A percentile compares a stretch with the other conserved stretches of the same genome.
These are phyloP conservation scores for Amblyornis subalaris DNA, from an alignment of 2,113 vertebrate species.

Conservation along the genomic window DNA sequence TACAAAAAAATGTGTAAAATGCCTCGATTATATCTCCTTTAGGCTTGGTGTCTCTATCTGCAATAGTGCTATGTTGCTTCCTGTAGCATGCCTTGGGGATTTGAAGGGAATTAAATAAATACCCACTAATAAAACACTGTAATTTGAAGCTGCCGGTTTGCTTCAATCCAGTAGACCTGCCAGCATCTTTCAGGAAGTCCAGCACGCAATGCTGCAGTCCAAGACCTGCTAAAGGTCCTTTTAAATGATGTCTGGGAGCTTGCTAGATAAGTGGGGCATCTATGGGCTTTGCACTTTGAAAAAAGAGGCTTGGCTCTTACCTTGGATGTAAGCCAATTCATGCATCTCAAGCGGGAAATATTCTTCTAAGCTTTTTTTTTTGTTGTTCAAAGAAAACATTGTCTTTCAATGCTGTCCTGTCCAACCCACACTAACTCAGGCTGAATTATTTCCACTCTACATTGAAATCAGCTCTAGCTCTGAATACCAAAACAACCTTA, in stretches of 20 bases:
- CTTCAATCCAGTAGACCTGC: not conserved
- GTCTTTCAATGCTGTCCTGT: not conserved
- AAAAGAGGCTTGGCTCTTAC: fast-evolving
- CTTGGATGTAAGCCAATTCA: not conserved
- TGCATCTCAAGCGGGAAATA: not conserved
- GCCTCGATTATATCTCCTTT: not conserved
- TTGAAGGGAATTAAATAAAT: constrained; percentile 36
- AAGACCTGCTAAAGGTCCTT: not conserved
- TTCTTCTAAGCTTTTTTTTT: not conserved
- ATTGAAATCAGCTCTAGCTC: not conserved
- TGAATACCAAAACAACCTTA: not conserved
- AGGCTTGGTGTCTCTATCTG: not conserved
- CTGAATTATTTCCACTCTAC: not conserved
- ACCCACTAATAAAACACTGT: not conserved
- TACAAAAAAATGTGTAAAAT: constrained; percentile 20
- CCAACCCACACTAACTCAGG: not conserved
- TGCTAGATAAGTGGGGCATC: not conserved
- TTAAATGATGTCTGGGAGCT: not conserved
- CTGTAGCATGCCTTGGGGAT: not conserved
- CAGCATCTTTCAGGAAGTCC: not conserved
- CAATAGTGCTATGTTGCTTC: not conserved
- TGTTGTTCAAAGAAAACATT: not conserved
- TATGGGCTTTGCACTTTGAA: not conserved
- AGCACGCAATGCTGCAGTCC: not conserved
- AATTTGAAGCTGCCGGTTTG: not conserved